phyloP scores from a whole-genome alignment of 2,888 invertebrate genomes.

The Drosophila pullipes region DNA sequence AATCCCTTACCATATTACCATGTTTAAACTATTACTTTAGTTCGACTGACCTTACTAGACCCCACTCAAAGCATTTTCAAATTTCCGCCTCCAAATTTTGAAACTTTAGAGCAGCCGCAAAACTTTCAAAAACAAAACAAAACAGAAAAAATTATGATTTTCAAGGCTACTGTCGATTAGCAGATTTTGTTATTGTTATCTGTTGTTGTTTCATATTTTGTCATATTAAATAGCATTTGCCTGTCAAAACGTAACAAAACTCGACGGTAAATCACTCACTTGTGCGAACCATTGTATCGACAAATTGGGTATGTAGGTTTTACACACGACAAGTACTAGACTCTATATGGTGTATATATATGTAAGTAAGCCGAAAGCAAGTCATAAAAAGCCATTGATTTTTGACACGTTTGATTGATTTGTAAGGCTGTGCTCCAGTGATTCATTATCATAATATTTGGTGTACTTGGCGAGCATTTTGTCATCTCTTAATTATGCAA shows the following conservation, averaged over 20 bases:
- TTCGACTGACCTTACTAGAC: slow-evolving; percentile 21
- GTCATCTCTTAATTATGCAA: slow-evolving; percentile 50
- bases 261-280: slow-evolving; percentile 11
- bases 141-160: slow-evolving; percentile 11
- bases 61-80: slow-evolving; percentile 25
- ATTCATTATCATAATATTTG: slow-evolving; percentile 4
- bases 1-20: not conserved
- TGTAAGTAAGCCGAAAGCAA: not conserved
- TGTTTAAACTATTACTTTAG: not conserved
- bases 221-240: slow-evolving; percentile 57
- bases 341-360: not conserved
- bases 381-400: slow-evolving; percentile 13
- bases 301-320: slow-evolving; percentile 41
- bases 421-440: slow-evolving; percentile 24
- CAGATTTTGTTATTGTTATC: slow-evolving; percentile 53
- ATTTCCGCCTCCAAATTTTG: slow-evolving; percentile 35
- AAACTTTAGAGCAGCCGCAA: slow-evolving; percentile 14
- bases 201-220: slow-evolving; percentile 54
- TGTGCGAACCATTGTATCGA: slow-evolving; percentile 2
- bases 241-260: slow-evolving; percentile 62
- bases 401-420: slow-evolving; percentile 48
- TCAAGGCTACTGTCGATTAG: slow-evolving; percentile 70
- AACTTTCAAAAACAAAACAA: slow-evolving; percentile 41
- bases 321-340: not conserved
- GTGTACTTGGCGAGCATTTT: slow-evolving; percentile 8